Evolutionary conservation across 2,888 invertebrate genomes (phyloP).

Genomic region (Poecilus cupreus): DNA sequence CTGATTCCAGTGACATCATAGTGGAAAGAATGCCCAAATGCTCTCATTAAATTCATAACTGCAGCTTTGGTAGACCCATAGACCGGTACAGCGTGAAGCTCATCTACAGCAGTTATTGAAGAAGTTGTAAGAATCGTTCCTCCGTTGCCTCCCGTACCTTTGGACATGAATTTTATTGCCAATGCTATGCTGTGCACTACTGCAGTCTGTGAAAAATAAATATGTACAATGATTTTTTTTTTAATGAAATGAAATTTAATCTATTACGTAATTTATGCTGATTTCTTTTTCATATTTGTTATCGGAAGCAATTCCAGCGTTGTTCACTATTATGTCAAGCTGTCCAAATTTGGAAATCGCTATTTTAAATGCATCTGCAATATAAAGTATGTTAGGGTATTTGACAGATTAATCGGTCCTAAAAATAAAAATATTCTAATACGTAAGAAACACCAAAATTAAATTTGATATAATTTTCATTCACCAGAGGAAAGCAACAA

Average conservation of each 20-base stretch:
- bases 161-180: slow-evolving; percentile 72
- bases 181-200: slow-evolving; percentile 71
- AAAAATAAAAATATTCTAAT: slow-evolving; percentile 25
- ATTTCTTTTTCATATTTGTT: slow-evolving; percentile 62
- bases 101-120: slow-evolving; percentile 71
- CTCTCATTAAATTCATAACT: slow-evolving; percentile 67
- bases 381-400: too few species aligned
- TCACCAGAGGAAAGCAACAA: too few species aligned
- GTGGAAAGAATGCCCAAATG: slow-evolving; percentile 66
- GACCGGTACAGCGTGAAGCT: slow-evolving; percentile 67
- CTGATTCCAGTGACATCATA: slow-evolving; percentile 69
- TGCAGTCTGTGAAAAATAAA: slow-evolving; percentile 69
- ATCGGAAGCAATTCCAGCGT: slow-evolving; percentile 64
- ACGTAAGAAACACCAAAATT: background rate
- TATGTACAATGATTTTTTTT: too few species aligned
- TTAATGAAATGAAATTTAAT: slow-evolving; percentile 43
- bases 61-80: slow-evolving; percentile 71
- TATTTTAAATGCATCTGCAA: slow-evolving; percentile 80
- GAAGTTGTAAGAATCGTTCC: slow-evolving; percentile 73
- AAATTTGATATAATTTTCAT: too few species aligned
- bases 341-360: slow-evolving; percentile 80
- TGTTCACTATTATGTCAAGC: slow-evolving; percentile 78
- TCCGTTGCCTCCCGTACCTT: slow-evolving; percentile 72
- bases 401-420: too few species aligned
- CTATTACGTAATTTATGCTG: slow-evolving; percentile 60